These are phyloP conservation scores for Atta cephalotes DNA, from an alignment of 1,140 invertebrate genomes.

Conservation along the genomic window DNA sequence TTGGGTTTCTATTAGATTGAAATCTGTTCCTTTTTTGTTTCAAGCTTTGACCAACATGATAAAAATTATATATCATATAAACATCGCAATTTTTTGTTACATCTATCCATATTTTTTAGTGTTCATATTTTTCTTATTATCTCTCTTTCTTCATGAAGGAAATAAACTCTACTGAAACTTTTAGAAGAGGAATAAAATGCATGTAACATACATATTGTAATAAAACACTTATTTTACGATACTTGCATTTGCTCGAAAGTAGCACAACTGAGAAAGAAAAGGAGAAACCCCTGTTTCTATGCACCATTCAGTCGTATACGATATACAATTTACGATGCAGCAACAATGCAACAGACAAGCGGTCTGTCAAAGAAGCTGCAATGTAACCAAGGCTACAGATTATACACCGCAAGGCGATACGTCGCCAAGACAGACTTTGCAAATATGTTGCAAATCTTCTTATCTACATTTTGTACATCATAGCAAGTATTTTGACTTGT, in stretches of 20 bases:
- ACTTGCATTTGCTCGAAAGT: conserved; percentile 5
- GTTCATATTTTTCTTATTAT: neutral
- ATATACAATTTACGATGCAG: conserved; percentile 37
- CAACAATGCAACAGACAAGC: conserved; percentile 40
- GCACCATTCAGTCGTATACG: neutral
- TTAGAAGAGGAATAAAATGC: neutral
- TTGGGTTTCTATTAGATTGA: no score
- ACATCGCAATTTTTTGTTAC: no score
- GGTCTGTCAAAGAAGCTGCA: conserved; percentile 67
- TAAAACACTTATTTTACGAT: conserved; percentile 21
- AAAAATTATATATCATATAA: no score
- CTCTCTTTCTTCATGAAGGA: neutral
- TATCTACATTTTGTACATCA: conserved; percentile 6
- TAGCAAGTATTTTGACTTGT: neutral
- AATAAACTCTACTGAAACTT: neutral
- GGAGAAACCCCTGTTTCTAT: conserved; percentile 12
- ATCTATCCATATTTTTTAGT: no score
- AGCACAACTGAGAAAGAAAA: neutral
- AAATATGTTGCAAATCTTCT: conserved; percentile 47
- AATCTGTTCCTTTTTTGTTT: no score
- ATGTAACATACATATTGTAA: neutral
- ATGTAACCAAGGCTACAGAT: conserved; percentile 80
- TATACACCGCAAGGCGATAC: conserved; percentile 73
- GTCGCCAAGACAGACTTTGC: conserved; percentile 59
- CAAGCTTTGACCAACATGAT: no score